These are phyloP conservation scores for Menidia menidia DNA, from an alignment of 2,797 vertebrate genomes.

Conservation along the genomic window DNA sequence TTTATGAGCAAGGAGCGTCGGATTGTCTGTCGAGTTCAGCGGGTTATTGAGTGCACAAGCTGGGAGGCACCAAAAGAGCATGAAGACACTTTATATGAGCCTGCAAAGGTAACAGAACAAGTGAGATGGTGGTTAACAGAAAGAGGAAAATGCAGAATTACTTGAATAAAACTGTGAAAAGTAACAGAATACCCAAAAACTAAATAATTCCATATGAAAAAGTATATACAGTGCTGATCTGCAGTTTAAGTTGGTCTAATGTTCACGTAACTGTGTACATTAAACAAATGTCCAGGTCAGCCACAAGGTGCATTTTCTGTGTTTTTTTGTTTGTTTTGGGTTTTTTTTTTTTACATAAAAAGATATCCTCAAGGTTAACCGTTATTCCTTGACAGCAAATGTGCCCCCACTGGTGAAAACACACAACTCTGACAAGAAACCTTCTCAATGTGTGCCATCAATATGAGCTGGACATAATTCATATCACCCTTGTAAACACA, in stretches of 20 bases:
- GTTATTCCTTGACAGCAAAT: slow-evolving; percentile 26
- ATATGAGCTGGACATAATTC: slow-evolving; percentile 45
- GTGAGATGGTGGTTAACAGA: slow-evolving; percentile 36
- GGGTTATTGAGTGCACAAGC: slow-evolving; percentile 63
- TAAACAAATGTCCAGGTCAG: slow-evolving; percentile 24
- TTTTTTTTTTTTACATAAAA: not conserved
- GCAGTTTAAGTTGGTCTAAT: not conserved
- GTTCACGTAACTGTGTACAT: slow-evolving; percentile 20
- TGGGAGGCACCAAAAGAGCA: slow-evolving; percentile 56
- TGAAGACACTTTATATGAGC: slow-evolving; percentile 56
- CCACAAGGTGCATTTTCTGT: slow-evolving; percentile 16
- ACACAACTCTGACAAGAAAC: slow-evolving; percentile 44
- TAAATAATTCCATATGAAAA: slow-evolving; percentile 38
- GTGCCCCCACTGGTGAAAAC: slow-evolving; percentile 30
- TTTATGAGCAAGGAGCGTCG: slow-evolving; percentile 64
- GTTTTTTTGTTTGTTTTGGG: slow-evolving; percentile 12
- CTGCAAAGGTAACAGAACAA: slow-evolving; percentile 23
- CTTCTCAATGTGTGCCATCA: slow-evolving; percentile 49
- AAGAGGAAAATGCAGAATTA: slow-evolving; percentile 18
- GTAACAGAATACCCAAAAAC: slow-evolving; percentile 4
- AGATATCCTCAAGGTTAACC: slow-evolving; percentile 10
- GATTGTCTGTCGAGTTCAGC: slow-evolving; percentile 67
- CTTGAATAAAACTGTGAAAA: not conserved
- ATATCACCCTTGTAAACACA: slow-evolving; percentile 47
- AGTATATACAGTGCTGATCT: slow-evolving; percentile 18